phyloP scores from a whole-genome alignment of 2,797 vertebrate species.

The Labeo calbasu region DNA sequence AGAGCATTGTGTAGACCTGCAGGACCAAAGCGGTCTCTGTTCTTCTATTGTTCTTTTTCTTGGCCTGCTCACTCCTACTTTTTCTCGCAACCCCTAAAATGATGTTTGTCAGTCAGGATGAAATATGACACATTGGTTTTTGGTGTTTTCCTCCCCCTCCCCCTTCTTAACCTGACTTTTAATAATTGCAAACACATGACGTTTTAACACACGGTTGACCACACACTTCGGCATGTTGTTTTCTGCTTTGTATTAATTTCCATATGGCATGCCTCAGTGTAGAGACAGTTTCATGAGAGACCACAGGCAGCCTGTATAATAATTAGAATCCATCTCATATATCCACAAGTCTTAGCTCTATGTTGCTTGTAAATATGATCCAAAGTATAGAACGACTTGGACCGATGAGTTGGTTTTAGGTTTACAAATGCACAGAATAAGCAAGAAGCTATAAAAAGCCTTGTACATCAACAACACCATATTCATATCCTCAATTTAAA shows the following conservation, averaged over 20 bases:
- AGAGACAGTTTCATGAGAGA: background rate
- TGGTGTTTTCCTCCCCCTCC: slow-evolving; percentile 46
- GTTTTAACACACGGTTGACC: slow-evolving; percentile 61
- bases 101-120: slow-evolving; percentile 65
- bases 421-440: slow-evolving; percentile 45
- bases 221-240: slow-evolving; percentile 44
- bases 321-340: background rate
- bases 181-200: slow-evolving; percentile 68
- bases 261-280: slow-evolving; percentile 1
- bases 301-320: slow-evolving; percentile 15
- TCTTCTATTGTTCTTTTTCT: slow-evolving; percentile 57
- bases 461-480: slow-evolving; percentile 62
- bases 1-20: slow-evolving; percentile 66
- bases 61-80: slow-evolving; percentile 43
- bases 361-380: background rate
- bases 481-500: slow-evolving; percentile 72
- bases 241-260: slow-evolving; percentile 12
- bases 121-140: slow-evolving; percentile 65
- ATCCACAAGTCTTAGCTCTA: background rate
- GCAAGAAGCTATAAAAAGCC: slow-evolving; percentile 63
- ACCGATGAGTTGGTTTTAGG: slow-evolving; percentile 37
- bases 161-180: slow-evolving; percentile 52
- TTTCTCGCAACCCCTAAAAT: slow-evolving; percentile 27
- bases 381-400: background rate
- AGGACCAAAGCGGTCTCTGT: slow-evolving; percentile 59